Evolutionary conservation across 2,888 invertebrate species (phyloP).

Genomic region (Epistrophella euchroma): DNA sequence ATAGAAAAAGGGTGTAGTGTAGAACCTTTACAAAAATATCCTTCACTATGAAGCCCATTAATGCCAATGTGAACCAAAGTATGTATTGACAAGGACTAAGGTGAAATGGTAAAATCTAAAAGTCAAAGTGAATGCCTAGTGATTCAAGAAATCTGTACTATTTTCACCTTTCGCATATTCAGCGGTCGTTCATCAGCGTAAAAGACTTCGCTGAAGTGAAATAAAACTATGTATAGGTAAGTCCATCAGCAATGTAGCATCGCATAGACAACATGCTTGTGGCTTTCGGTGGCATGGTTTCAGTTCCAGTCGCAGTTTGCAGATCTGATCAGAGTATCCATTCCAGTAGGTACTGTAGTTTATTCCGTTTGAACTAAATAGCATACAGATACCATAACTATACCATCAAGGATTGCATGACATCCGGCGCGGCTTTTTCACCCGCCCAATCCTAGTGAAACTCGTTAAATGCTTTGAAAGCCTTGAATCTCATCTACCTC

Average conservation of each 20-base stretch:
- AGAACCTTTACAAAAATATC: not conserved
- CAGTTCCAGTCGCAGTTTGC: not conserved
- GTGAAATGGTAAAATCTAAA: constrained; percentile 21
- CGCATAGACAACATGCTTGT: constrained; percentile 32
- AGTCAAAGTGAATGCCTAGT: constrained; percentile 74
- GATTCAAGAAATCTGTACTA: constrained; percentile 43
- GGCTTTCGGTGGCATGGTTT: constrained; percentile 6
- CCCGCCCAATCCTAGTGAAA: not conserved
- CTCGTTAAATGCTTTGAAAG: constrained; percentile 5
- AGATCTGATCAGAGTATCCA: not conserved
- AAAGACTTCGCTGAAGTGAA: constrained; percentile 43
- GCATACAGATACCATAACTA: not conserved
- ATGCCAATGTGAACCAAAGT: not conserved
- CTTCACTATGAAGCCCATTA: not conserved
- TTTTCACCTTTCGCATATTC: constrained; percentile 37
- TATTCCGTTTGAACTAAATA: constrained; percentile 20
- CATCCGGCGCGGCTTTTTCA: constrained; percentile 25
- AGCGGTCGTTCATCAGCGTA: constrained; percentile 42
- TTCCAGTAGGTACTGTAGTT: constrained; percentile 4
- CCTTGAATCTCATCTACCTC: not conserved
- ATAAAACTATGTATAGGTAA: not conserved
- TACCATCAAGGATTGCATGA: constrained; percentile 20
- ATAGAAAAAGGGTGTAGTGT: not conserved
- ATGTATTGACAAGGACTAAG: constrained; percentile 8
- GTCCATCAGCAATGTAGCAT: constrained; percentile 12